A percentile compares a stretch with the other conserved stretches of the same genome.
Conservation (phyloP, 2,888 invertebrate genomes). For the Lasius fuliginosus region DNA sequence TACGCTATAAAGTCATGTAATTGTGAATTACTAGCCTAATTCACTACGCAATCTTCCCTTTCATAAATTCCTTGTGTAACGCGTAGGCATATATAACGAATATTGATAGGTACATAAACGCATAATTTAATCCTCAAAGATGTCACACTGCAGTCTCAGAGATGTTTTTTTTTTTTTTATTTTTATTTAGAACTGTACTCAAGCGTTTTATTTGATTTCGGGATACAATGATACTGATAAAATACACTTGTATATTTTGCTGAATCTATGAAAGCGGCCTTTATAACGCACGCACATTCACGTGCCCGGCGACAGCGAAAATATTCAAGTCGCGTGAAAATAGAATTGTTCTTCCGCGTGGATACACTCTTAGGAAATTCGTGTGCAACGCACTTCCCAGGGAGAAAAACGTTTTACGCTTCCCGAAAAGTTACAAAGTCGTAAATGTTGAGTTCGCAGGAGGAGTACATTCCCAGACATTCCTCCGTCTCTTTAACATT, state of each 20-base stretch:
- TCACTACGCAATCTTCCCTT: background rate
- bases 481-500: conserved; percentile 57
- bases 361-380: conserved; percentile 15
- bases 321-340: conserved; percentile 42
- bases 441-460: conserved; percentile 81
- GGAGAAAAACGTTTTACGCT: conserved; percentile 37
- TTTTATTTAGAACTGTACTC: background rate
- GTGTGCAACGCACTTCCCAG: conserved; percentile 29
- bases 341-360: background rate
- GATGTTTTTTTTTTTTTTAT: conserved; percentile 1
- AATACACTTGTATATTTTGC: background rate
- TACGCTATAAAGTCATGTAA: background rate
- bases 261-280: conserved; percentile 9
- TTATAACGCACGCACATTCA: background rate
- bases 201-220: too few relatives aligned
- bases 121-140: background rate
- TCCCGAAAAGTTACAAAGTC: conserved; percentile 74
- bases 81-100: background rate
- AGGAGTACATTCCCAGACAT: conserved; percentile 76
- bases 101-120: background rate
- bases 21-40: background rate
- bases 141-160: background rate
- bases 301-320: background rate
- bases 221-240: background rate
- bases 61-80: background rate